Conservation (phyloP, 2,113 vertebrate species). For the Merops nubicus region DNA sequence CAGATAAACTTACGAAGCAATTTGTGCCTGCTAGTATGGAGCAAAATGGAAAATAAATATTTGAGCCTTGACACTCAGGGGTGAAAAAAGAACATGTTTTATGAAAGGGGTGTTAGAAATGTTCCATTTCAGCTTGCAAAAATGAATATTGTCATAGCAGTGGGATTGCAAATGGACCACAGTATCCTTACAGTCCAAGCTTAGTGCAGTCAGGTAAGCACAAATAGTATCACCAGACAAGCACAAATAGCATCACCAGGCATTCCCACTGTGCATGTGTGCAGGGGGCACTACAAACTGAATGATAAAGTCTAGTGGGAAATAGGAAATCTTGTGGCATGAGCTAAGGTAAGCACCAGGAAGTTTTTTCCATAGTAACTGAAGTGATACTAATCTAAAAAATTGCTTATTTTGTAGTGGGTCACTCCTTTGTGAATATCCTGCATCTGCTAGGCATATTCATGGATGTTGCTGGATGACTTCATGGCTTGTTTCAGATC, state of each 20-base stretch:
- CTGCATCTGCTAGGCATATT: not conserved
- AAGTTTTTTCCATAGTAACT: not conserved
- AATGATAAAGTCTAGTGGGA: not conserved
- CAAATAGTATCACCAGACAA: not conserved
- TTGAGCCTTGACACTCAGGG: not conserved
- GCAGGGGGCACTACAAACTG: fast-evolving
- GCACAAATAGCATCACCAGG: not conserved
- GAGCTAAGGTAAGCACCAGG: fast-evolving
- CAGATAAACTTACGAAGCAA: not conserved
- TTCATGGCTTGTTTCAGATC: not conserved
- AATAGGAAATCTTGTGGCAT: not conserved
- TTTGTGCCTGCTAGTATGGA: not conserved
- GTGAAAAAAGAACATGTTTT: not conserved
- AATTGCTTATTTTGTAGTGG: not conserved
- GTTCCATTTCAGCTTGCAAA: not conserved
- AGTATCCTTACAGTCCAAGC: not conserved
- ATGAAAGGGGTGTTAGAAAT: not conserved
- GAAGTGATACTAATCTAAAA: not conserved
- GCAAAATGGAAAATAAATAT: not conserved
- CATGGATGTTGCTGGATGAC: not conserved
- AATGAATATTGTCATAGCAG: not conserved
- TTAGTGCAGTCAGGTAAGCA: not conserved
- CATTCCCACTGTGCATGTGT: fast-evolving
- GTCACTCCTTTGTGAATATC: not conserved
- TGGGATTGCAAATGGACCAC: not conserved